Percentiles rank a stretch among this genome's conserved stretches.
phyloP scores from a whole-genome alignment of 1,140 invertebrate genomes.

The Myzus persicae region DNA sequence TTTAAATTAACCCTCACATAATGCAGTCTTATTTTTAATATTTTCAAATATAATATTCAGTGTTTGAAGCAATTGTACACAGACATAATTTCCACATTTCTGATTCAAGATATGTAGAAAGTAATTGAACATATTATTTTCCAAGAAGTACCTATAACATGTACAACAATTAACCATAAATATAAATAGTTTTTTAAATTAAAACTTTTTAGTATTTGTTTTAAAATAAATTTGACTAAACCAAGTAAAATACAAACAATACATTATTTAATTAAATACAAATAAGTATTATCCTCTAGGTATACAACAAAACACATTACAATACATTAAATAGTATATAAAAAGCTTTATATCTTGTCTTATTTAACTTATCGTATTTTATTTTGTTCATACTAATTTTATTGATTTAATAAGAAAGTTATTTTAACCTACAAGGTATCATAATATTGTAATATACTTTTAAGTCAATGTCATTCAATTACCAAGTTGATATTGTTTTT shows the following conservation, averaged over 20 bases:
- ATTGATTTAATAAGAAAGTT: neutral
- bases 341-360: too few relatives aligned
- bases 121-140: slow-evolving; percentile 99
- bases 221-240: neutral
- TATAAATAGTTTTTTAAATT: neutral
- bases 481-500: neutral
- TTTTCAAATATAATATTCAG: slow-evolving; percentile 99
- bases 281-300: neutral
- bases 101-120: slow-evolving; percentile 98
- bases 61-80: slow-evolving; percentile 97
- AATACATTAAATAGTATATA: too few relatives aligned
- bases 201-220: neutral
- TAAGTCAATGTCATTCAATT: neutral
- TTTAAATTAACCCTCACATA: slow-evolving; percentile 80
- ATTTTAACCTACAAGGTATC: neutral
- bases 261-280: neutral
- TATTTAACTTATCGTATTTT: too few relatives aligned
- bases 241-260: neutral
- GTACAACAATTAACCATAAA: neutral
- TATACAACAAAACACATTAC: too few relatives aligned
- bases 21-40: slow-evolving; percentile 96
- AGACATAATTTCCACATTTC: slow-evolving; percentile 95
- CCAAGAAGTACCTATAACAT: slow-evolving; percentile 90
- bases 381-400: neutral
- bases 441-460: neutral